These are phyloP conservation scores for Gymnodraco acuticeps DNA, from an alignment of 2,797 vertebrate genomes.

Conservation along the genomic window DNA sequence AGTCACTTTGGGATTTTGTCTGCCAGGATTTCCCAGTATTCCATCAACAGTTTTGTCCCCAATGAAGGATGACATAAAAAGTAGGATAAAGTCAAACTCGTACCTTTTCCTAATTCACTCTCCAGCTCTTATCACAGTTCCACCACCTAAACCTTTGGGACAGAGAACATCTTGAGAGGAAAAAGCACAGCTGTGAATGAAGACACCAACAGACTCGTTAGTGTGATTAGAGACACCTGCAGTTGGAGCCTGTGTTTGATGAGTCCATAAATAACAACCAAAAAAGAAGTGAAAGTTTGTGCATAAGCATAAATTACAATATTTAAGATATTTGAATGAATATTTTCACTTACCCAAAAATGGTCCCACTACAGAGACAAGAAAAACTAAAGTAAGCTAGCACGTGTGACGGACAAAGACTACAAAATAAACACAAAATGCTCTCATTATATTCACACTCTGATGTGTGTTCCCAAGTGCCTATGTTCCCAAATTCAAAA, in stretches of 20 bases:
- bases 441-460: too few species aligned
- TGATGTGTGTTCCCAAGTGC: too few species aligned
- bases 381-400: background rate
- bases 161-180: background rate
- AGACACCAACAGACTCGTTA: background rate
- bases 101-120: background rate
- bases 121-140: background rate
- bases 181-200: constrained; percentile 1
- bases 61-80: background rate
- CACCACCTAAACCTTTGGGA: background rate
- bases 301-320: background rate
- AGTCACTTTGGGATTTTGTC: background rate
- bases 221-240: background rate
- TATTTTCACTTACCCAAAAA: background rate
- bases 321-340: background rate
- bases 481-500: too few species aligned
- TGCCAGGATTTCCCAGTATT: background rate
- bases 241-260: background rate
- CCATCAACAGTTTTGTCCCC: background rate
- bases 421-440: too few species aligned
- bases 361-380: background rate
- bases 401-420: too few species aligned
- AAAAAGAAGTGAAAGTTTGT: background rate
- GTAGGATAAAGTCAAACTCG: background rate
- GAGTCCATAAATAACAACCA: too few species aligned